Evolutionary conservation across 2,888 invertebrate genomes (phyloP), one percentile per base, ranked within the genome.

Genomic region (Tipula confusa): DNA sequence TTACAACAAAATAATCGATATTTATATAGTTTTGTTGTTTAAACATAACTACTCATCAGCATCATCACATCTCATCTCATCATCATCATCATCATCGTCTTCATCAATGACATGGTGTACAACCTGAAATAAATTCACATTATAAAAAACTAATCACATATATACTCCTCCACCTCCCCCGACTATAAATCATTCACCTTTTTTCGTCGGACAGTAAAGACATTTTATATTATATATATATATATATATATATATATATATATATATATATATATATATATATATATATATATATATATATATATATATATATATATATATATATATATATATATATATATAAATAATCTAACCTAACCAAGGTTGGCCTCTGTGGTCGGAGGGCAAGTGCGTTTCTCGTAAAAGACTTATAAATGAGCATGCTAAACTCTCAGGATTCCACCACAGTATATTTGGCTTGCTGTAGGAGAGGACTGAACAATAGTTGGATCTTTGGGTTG

Each of bases 1-100:
- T 64, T 64, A 64, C 64, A 64, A 64, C 64, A 64, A 64, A 80
- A 31, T 80, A 80, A 80, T 80, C 80, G 80, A 80, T 80, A 29
- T 80, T 31, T 80, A 29, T 80, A 29, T 80, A 29, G 80, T 80
- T 29, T 80, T 80, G 29, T 64, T 64, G 64, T 64, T 64, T 64
- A 64, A 64, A 64, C 64, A 64, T 64, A 64, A 64, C 64, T 64
- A 64, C 64, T 64, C 64, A 64, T 64, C 64, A 64, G 18, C 64
- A 64, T 64, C 64, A 64, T 64, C 64, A n/a, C n/a, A n/a, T n/a
- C n/a, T n/a, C n/a, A n/a, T n/a, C n/a, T n/a, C n/a, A n/a, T n/a
- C n/a, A n/a, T n/a, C n/a, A 33, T 1, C 33, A 1, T 1, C 33
- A 33, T 33, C 33, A 33, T 33, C 7, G 11, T 33, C n/a, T 33